A percentile compares a stretch with the other conserved stretches of the same genome.
These are phyloP conservation scores for Boloria euphrosyne DNA, from an alignment of 2,888 invertebrate genomes.

Conservation along the genomic window DNA sequence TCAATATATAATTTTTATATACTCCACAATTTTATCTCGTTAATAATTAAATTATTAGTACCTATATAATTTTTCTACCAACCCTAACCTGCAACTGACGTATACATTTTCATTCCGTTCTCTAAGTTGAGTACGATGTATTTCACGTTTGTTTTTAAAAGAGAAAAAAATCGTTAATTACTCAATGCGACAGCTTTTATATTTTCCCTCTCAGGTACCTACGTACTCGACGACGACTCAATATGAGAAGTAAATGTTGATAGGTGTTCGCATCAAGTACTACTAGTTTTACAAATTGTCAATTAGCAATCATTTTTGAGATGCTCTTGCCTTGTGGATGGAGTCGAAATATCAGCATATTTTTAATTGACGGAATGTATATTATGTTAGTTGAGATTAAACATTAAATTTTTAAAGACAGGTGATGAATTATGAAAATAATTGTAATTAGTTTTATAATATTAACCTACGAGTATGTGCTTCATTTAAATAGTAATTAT, in stretches of 20 bases:
- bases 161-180: slow-evolving; percentile 15
- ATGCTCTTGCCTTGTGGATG: too few relatives aligned
- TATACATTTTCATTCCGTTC: neutral
- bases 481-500: too few relatives aligned
- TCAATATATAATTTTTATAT: too few relatives aligned
- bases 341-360: too few relatives aligned
- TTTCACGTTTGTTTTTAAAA: slow-evolving; percentile 11
- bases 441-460: too few relatives aligned
- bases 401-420: too few relatives aligned
- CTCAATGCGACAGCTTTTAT: slow-evolving; percentile 18
- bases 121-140: slow-evolving; percentile 1
- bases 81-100: neutral
- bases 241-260: slow-evolving; percentile 10
- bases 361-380: too few relatives aligned
- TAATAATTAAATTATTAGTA: too few relatives aligned
- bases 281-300: neutral
- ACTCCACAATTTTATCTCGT: too few relatives aligned
- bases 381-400: too few relatives aligned
- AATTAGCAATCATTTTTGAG: neutral
- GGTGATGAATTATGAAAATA: too few relatives aligned
- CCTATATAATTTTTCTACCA: neutral
- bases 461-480: too few relatives aligned
- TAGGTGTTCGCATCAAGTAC: slow-evolving; percentile 13
- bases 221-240: neutral
- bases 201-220: slow-evolving; percentile 1